phyloP scores from a whole-genome alignment of 1,140 invertebrate species.

The Drosophila nikananu region DNA sequence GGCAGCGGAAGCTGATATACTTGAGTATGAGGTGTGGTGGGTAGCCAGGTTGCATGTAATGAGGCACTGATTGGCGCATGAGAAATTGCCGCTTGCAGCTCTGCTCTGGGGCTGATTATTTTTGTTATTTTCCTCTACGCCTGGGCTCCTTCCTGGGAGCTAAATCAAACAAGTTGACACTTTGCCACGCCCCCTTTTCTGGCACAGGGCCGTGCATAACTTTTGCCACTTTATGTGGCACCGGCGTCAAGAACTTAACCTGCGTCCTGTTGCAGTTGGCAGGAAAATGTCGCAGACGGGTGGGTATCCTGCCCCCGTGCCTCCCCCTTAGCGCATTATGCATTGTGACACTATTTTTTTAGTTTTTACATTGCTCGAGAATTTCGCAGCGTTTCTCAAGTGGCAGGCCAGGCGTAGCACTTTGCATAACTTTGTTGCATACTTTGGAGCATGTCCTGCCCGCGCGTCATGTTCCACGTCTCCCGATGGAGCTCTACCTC shows the following conservation, averaged over 20 bases:
- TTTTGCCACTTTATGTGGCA: slow-evolving; percentile 78
- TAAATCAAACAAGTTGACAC: slow-evolving; percentile 82
- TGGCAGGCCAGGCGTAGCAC: slow-evolving; percentile 62
- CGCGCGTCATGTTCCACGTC: slow-evolving; percentile 22
- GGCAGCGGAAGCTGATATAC: slow-evolving; percentile 75
- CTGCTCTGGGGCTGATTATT: slow-evolving; percentile 54
- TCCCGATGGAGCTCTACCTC: background rate
- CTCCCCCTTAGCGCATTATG: slow-evolving; percentile 65
- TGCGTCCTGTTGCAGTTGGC: slow-evolving; percentile 76
- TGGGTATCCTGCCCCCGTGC: background rate
- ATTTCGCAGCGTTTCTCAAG: slow-evolving; percentile 70
- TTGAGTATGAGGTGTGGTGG: slow-evolving; percentile 5
- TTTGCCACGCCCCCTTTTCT: slow-evolving; percentile 59
- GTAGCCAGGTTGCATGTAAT: slow-evolving; percentile 67
- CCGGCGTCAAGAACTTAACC: slow-evolving; percentile 79
- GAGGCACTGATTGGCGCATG: slow-evolving; percentile 80
- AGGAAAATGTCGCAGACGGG: slow-evolving; percentile 55
- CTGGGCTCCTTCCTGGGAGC: slow-evolving; percentile 31
- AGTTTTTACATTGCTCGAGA: slow-evolving; percentile 34
- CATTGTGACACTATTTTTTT: slow-evolving; percentile 69
- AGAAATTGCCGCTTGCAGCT: slow-evolving; percentile 63
- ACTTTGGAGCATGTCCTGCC: slow-evolving; percentile 57
- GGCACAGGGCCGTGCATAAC: slow-evolving; percentile 61
- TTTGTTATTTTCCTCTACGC: slow-evolving; percentile 32
- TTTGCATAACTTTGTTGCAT: slow-evolving; percentile 82